Conservation (phyloP, 2,888 invertebrate species). For the Tenthredo notha region DNA sequence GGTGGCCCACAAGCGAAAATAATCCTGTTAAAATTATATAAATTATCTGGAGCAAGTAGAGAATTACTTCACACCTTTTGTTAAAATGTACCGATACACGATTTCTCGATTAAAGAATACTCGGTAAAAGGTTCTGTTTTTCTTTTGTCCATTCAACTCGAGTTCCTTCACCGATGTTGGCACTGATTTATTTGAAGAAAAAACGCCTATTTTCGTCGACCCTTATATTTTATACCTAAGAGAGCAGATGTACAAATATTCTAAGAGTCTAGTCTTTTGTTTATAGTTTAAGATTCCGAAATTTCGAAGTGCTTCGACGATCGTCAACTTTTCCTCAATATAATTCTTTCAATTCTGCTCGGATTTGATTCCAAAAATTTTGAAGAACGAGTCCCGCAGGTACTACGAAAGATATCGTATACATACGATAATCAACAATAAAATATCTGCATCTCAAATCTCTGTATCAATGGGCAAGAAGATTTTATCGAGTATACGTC, state of each 20-base stretch:
- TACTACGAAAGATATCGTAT: background rate
- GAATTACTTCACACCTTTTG: slow-evolving; percentile 2
- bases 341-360: background rate
- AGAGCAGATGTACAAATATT: background rate
- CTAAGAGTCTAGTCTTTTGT: background rate
- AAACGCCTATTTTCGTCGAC: background rate
- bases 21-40: background rate
- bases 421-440: background rate
- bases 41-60: background rate
- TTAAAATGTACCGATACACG: background rate
- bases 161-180: background rate
- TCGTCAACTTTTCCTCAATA: background rate
- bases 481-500: slow-evolving; percentile 24
- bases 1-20: background rate
- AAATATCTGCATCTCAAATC: background rate
- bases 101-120: background rate
- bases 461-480: slow-evolving; percentile 26
- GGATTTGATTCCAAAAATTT: background rate
- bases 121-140: background rate
- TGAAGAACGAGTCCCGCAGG: too few relatives aligned
- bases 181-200: background rate
- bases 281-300: background rate
- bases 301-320: background rate
- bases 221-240: background rate
- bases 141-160: background rate